Evolutionary conservation across 2,797 vertebrate species (phyloP).

Genomic region (Syngnathus rostellatus): DNA sequence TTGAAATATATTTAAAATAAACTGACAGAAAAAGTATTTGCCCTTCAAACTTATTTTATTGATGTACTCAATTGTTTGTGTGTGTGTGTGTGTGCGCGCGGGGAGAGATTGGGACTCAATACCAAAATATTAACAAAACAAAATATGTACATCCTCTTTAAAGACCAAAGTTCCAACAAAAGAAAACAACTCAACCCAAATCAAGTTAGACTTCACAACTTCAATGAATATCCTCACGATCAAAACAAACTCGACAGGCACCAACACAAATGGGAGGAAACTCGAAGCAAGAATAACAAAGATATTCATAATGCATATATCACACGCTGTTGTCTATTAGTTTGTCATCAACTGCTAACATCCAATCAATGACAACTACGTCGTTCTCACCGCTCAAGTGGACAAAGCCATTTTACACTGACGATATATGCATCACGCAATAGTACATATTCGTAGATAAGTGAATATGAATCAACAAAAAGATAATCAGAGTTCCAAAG

Average conservation of each 20-base stretch:
- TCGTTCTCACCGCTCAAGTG: too few species aligned
- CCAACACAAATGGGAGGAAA: background rate
- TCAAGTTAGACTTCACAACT: background rate
- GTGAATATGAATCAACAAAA: background rate
- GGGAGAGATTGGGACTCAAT: background rate
- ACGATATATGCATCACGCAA: background rate
- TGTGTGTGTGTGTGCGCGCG: constrained; percentile 62
- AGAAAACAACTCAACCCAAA: background rate
- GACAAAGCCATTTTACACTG: too few species aligned
- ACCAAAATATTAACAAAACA: background rate
- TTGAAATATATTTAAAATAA: background rate
- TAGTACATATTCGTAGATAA: background rate
- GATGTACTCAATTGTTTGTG: constrained; percentile 91
- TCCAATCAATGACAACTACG: background rate
- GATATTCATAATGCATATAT: background rate
- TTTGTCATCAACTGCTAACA: background rate
- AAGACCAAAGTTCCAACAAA: background rate
- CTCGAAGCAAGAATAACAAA: background rate
- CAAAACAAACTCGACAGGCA: background rate
- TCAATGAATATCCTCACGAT: background rate
- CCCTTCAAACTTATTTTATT: constrained; percentile 99
- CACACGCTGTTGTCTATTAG: background rate
- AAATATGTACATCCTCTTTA: background rate
- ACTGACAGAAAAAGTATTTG: constrained; percentile 47
- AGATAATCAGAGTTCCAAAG: background rate